Base-by-base conservation (phyloP, 1,140 invertebrate genomes). In the Carposina sasakii region DNA sequence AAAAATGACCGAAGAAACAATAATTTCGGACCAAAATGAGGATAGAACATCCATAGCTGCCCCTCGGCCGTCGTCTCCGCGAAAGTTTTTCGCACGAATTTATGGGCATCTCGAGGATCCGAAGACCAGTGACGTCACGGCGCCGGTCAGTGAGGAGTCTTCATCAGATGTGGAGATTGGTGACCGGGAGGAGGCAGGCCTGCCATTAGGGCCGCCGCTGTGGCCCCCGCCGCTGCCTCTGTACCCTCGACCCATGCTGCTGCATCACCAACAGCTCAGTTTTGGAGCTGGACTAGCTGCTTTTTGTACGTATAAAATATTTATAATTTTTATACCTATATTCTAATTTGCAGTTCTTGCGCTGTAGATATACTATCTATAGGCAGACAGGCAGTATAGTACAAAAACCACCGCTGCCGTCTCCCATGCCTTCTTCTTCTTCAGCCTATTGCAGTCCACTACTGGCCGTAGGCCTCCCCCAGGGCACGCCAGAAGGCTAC, bases 1-100 rank as follows among this genome's bases (percentile, higher is more conserved):
- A n/a, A n/a, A 13, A 37, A 37, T 26, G 30, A 22, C 9, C 16
- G 36, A 39, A 21, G 36, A 39, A 3, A 48, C 24, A 40, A 24
- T n/a, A n/a, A n/a, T n/a, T n/a, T n/a, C n/a, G n/a, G 6, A 39
- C 22, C 33, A 36, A 39, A 20, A 10, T 0, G 21, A 8, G 3
- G 20, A 20, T 20, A 33, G 10, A 31, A 20, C 42, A 1, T 49
- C 59, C n/a, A 60, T 81, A 37, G 64, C 63, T 21, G 44, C 68
- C 0, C 81, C 82, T 8, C 64, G 87, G 19, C 90, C 90, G 9
- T 91, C 89, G 2, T 90, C 89, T 0, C 90, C 90, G 12, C 71
- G 89, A 22, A 87, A 89, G 58, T 91, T 91, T 69, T 91, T 91
- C 57, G 89, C 89, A 5, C 77, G 89, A 22, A 71, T 91, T 10